Conservation (phyloP, 2,888 invertebrate genomes). For the Stenodema calcarata region DNA sequence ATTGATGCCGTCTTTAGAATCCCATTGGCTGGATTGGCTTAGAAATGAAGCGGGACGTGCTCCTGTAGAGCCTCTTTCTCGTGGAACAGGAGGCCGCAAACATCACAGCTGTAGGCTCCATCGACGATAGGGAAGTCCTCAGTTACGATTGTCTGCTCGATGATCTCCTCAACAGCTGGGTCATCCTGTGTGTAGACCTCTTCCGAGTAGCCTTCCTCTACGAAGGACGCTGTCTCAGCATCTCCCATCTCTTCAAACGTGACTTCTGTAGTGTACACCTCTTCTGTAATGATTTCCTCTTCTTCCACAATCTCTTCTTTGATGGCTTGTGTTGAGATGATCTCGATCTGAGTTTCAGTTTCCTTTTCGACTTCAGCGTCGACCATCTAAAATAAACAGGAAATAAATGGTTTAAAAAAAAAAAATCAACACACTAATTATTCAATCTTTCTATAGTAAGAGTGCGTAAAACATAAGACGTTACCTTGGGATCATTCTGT, state of each 20-base stretch:
- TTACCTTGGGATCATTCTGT: constrained; percentile 49
- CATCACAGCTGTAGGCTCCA: constrained; percentile 49
- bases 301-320: constrained; percentile 43
- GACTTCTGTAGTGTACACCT: constrained; percentile 33
- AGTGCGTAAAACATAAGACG: background rate
- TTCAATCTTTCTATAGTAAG: no score
- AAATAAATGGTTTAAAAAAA: background rate
- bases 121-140: constrained; percentile 52
- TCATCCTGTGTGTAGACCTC: constrained; percentile 49
- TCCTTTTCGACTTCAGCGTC: constrained; percentile 31
- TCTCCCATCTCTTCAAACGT: background rate
- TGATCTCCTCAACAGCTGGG: constrained; percentile 40
- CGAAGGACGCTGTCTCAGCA: background rate
- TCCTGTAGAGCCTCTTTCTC: constrained; percentile 53
- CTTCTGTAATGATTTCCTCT: constrained; percentile 35
- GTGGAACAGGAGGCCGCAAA: constrained; percentile 49
- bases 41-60: constrained; percentile 53
- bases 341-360: background rate
- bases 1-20: background rate
- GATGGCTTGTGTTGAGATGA: background rate
- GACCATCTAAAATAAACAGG: background rate
- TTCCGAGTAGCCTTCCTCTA: constrained; percentile 38
- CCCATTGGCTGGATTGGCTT: background rate
- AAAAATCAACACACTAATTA: no score
- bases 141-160: constrained; percentile 52